phyloP scores from a whole-genome alignment of 1,140 invertebrate species.

The Eurosta solidaginis region DNA sequence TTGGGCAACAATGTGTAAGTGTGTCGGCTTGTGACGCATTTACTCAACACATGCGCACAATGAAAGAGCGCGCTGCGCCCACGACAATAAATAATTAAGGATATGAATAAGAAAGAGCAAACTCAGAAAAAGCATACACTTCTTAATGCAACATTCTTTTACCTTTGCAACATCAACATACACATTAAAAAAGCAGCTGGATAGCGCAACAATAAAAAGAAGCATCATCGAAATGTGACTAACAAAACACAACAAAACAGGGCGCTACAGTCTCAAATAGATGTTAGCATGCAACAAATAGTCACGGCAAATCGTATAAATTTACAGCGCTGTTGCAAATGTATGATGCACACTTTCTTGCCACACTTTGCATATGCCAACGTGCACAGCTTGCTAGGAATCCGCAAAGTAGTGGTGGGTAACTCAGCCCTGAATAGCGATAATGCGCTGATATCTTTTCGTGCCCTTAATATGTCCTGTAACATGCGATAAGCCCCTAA shows the following conservation, averaged over 20 bases:
- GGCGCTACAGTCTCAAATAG: not conserved
- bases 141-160: not conserved
- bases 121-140: not conserved
- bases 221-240: not conserved
- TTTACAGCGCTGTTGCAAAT: not conserved
- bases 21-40: not conserved
- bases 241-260: not conserved
- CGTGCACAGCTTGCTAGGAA: not conserved
- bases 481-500: no score
- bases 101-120: no score
- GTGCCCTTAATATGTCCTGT: no score
- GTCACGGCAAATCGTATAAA: not conserved
- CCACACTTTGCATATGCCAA: not conserved
- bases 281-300: not conserved
- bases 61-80: not conserved
- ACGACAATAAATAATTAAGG: no score
- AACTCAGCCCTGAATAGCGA: no score
- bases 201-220: slow-evolving; percentile 14
- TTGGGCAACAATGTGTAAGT: not conserved
- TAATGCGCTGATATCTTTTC: no score
- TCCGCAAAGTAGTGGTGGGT: no score
- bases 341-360: not conserved
- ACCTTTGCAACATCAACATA: not conserved
- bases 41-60: not conserved
- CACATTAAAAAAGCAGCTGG: slow-evolving; percentile 20